Conservation (phyloP, 2,888 invertebrate genomes). For the Acrobasis repandana region DNA sequence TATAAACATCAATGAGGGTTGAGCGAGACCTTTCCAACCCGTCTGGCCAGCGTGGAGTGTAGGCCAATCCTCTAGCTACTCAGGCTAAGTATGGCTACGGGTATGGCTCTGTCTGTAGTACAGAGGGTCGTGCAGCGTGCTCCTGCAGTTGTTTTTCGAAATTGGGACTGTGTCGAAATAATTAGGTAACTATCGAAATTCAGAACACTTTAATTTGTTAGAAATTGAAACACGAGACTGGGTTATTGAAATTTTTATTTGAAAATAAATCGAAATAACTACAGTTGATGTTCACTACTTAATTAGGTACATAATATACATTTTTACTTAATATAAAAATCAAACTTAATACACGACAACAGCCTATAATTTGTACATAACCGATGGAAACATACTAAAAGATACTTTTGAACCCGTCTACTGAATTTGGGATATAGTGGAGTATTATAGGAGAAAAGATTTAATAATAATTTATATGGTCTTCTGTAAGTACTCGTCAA, state of each 20-base stretch:
- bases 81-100: too few species aligned
- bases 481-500: constrained; percentile 86
- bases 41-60: too few species aligned
- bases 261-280: constrained; percentile 44
- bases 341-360: constrained; percentile 36
- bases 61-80: too few species aligned
- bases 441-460: constrained; percentile 25
- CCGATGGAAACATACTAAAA: constrained; percentile 8
- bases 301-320: constrained; percentile 34
- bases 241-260: constrained; percentile 39
- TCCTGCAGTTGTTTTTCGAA: too few species aligned
- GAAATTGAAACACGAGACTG: not conserved
- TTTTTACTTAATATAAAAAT: constrained; percentile 30
- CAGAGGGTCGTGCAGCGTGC: too few species aligned
- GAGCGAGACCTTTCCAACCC: too few species aligned
- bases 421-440: constrained; percentile 40
- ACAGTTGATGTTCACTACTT: constrained; percentile 35
- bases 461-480: constrained; percentile 46
- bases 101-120: too few species aligned
- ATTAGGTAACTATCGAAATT: too few species aligned
- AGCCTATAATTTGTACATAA: constrained; percentile 49
- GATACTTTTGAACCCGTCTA: constrained; percentile 29
- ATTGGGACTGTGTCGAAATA: too few species aligned
- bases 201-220: too few species aligned
- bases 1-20: too few species aligned